Conservation (phyloP, 2,888 invertebrate species). For the Anthophora plumipes region DNA sequence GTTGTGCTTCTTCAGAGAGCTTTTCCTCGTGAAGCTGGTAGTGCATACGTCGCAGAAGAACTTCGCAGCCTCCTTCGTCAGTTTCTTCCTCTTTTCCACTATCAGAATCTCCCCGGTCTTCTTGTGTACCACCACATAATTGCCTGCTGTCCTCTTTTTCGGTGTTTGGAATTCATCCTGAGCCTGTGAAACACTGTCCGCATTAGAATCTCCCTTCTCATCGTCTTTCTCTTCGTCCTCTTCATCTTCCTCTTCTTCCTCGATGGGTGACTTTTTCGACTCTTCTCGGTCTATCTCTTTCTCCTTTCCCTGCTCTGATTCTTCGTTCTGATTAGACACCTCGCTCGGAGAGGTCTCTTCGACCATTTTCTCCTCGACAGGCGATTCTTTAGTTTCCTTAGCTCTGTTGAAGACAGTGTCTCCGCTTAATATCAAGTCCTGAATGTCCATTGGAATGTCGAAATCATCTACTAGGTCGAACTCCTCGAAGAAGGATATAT, state of each 20-base stretch:
- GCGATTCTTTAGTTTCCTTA: neutral
- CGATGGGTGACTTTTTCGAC: neutral
- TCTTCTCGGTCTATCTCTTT: neutral
- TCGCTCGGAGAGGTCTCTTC: neutral
- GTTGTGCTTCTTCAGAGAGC: conserved; percentile 82
- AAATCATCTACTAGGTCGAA: conserved; percentile 63
- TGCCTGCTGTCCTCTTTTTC: conserved; percentile 77
- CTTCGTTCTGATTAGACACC: no score
- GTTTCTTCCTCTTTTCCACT: conserved; percentile 82
- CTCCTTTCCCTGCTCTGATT: neutral
- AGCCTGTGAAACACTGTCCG: neutral
- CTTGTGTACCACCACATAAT: conserved; percentile 81
- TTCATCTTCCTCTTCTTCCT: neutral
- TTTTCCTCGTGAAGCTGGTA: conserved; percentile 82
- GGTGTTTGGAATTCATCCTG: conserved; percentile 72
- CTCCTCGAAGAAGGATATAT: conserved; percentile 65
- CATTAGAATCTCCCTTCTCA: neutral
- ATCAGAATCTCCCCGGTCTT: conserved; percentile 82
- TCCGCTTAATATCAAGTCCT: conserved; percentile 21
- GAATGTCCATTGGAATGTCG: conserved; percentile 53
- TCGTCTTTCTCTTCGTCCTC: neutral
- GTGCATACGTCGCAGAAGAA: conserved; percentile 82
- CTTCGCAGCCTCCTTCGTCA: conserved; percentile 81
- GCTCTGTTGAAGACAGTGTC: conserved; percentile 9
- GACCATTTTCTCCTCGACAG: neutral